phyloP scores from a whole-genome alignment of 2,113 vertebrate species.

The Mus spicilegus region DNA sequence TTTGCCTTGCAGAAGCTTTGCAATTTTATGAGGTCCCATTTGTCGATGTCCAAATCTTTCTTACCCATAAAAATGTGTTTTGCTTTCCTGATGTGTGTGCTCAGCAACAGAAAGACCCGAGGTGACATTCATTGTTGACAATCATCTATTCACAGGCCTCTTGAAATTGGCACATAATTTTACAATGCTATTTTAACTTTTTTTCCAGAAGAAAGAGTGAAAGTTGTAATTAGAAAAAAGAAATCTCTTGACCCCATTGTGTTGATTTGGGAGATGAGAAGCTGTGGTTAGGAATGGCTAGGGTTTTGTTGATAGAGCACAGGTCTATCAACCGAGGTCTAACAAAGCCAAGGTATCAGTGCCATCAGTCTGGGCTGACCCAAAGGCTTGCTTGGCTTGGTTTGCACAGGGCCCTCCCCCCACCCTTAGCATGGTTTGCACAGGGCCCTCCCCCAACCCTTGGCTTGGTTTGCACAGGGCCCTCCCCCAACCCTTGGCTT shows the following conservation, averaged over 20 bases:
- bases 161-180: not conserved
- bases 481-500: not conserved
- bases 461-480: not conserved
- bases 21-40: too few species aligned
- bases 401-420: not conserved
- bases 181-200: conserved; percentile 16
- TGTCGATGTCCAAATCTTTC: not conserved
- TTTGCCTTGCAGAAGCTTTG: too few species aligned
- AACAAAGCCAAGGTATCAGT: not conserved
- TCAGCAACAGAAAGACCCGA: not conserved
- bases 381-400: not conserved
- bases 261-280: not conserved
- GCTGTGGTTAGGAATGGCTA: not conserved
- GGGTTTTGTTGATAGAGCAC: not conserved
- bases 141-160: not conserved
- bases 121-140: not conserved
- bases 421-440: not conserved
- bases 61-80: not conserved
- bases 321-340: not conserved
- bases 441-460: not conserved
- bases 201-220: not conserved
- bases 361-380: not conserved
- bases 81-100: not conserved
- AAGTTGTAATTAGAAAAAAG: not conserved
- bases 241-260: not conserved